Base-by-base conservation (phyloP, 2,888 invertebrate genomes). In the Nephrocerus scutellatus region DNA sequence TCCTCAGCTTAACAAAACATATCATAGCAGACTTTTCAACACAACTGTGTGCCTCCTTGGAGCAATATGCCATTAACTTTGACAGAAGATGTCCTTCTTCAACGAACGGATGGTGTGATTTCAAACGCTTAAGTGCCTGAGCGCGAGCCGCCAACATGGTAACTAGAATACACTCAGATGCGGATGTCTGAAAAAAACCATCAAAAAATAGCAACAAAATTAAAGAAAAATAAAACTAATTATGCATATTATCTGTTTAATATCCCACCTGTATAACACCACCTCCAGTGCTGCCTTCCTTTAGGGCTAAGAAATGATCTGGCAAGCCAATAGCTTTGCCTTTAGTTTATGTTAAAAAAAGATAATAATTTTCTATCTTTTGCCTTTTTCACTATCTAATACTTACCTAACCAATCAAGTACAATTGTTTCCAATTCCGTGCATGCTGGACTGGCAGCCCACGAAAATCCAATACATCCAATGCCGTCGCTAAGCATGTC, bases 401-500 rank as follows among this genome's bases (percentile, higher is more conserved):
- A 62, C 74, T 74, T 72, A 78, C 89, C 92, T 62, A 96, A 74
- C 96, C 95, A 96, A 70, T 96, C 95, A 50, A 93, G 70, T 54
- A 95, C 89, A 49, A 96, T 88, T 2, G 90, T 91, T 72, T 96
- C 96, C 54, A 96, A 69, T 71, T 96, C 96, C 25, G 95, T 93
- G 64, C 91, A 92, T 3, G 93, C 92, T 3, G 96, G 95, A 72
- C 91, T 91, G n/a, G 95, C 92, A 13, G 93, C 93, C 98, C 98
- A 98, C 29, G 96, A 96, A 71, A 98, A 98, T 60, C 98, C 98
- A 55, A 97, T 88, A 68, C 92, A 93, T 29, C 95, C 97, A 43
- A 98, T 87, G 16, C 92, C 93, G 63, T 90, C 90, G 4, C 91
- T 85, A 41, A 98, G 72, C 93, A 98, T 95, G 61, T 98, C 97